These are phyloP conservation scores for Parnassius glacialis DNA, from an alignment of 2,888 invertebrate genomes.

Conservation along the genomic window DNA sequence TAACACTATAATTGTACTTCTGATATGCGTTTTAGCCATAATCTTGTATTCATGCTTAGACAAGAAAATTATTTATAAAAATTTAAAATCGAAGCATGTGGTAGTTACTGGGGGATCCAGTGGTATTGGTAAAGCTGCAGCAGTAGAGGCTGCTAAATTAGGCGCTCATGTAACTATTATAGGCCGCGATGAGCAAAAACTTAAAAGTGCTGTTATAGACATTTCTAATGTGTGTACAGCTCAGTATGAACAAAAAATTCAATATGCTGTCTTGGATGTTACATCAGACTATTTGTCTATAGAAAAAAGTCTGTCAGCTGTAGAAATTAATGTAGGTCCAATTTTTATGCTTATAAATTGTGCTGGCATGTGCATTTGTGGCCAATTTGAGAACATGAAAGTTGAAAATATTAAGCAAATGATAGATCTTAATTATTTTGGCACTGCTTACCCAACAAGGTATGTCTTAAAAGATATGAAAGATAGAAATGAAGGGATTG, in stretches of 20 bases:
- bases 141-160: constrained; percentile 86
- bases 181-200: constrained; percentile 88
- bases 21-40: constrained; percentile 37
- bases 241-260: constrained; percentile 69
- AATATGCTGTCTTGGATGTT: constrained; percentile 85
- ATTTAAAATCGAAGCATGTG: constrained; percentile 80
- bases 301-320: constrained; percentile 74
- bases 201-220: constrained; percentile 83
- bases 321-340: constrained; percentile 87
- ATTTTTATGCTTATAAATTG: constrained; percentile 96
- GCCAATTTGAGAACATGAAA: constrained; percentile 88
- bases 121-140: constrained; percentile 95
- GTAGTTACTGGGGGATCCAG: constrained; percentile 96
- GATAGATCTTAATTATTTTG: constrained; percentile 94
- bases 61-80: constrained; percentile 52
- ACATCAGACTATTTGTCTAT: constrained; percentile 83
- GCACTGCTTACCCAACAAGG: constrained; percentile 90
- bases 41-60: constrained; percentile 46
- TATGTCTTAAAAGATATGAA: constrained; percentile 92
- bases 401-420: constrained; percentile 84
- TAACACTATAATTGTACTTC: constrained; percentile 31
- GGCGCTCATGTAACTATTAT: constrained; percentile 96
- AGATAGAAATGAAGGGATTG: constrained; percentile 86
- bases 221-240: constrained; percentile 52
- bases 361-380: constrained; percentile 93